phyloP scores from a whole-genome alignment of 2,797 vertebrate genomes.

The Cirrhinus molitorella region DNA sequence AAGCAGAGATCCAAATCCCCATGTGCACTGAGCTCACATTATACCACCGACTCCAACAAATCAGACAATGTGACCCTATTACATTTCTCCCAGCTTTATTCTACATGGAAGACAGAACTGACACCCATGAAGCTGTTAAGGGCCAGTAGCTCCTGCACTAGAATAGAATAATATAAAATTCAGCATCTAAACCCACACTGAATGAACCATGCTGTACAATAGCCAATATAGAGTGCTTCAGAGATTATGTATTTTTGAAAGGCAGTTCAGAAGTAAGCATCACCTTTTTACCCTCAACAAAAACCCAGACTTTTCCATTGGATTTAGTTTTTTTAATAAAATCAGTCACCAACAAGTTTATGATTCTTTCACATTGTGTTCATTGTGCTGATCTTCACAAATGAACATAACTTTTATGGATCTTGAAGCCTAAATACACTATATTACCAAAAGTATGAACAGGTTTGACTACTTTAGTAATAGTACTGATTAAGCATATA shows the following conservation, averaged over 20 bases:
- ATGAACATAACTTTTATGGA: background rate
- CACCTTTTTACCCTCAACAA: background rate
- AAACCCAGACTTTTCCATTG: background rate
- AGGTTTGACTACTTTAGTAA: no score
- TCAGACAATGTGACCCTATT: constrained; percentile 29
- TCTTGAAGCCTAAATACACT: background rate
- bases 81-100: constrained; percentile 21
- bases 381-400: background rate
- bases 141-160: background rate
- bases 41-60: constrained; percentile 8
- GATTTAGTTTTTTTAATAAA: background rate
- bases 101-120: background rate
- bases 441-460: no score
- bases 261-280: background rate
- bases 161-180: constrained; percentile 10
- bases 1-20: background rate
- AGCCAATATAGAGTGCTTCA: background rate
- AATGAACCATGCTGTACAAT: background rate
- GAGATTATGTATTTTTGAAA: background rate
- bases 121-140: constrained; percentile 1
- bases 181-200: background rate
- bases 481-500: no score
- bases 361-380: background rate
- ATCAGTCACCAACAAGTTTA: no score
- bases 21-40: constrained; percentile 5